Evolutionary conservation across 2,888 invertebrate genomes (phyloP).

Genomic region (Orthonevra nobilis): DNA sequence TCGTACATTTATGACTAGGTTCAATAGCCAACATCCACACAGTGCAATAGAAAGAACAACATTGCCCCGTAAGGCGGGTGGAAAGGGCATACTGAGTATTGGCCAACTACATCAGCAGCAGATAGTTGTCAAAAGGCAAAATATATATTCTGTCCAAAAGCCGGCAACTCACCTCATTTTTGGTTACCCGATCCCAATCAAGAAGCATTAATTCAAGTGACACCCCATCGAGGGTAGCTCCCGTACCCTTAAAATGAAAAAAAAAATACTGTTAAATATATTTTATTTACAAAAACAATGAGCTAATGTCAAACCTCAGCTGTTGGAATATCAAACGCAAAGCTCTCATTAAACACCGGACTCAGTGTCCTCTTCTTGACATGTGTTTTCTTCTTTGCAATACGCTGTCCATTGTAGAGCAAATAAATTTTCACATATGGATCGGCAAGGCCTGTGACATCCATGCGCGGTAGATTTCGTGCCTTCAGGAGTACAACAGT

Average conservation of each 20-base stretch:
- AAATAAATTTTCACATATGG: slow-evolving; percentile 98
- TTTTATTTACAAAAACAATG: no score
- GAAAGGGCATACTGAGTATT: no score
- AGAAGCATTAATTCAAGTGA: slow-evolving; percentile 82
- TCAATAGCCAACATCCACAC: no score
- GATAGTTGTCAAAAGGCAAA: no score
- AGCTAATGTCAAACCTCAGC: slow-evolving; percentile 82
- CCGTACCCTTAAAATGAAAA: slow-evolving; percentile 76
- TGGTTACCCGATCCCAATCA: slow-evolving; percentile 99
- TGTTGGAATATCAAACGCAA: slow-evolving; percentile 97
- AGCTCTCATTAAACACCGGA: slow-evolving; percentile 99
- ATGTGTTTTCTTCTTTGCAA: slow-evolving; percentile 99
- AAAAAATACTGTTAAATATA: neutral
- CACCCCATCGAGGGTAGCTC: slow-evolving; percentile 79
- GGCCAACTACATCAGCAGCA: no score
- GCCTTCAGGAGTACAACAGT: slow-evolving; percentile 99
- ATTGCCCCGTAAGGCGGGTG: no score
- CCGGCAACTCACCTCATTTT: slow-evolving; percentile 93
- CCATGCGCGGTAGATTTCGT: slow-evolving; percentile 98
- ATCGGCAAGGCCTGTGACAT: slow-evolving; percentile 97
- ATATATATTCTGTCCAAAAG: no score
- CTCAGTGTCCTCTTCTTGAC: slow-evolving; percentile 98
- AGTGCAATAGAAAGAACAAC: no score
- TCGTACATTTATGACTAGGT: no score
- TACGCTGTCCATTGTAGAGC: slow-evolving; percentile 97